Conservation (phyloP, 2,113 vertebrate species). For the Xenus cinereus region DNA sequence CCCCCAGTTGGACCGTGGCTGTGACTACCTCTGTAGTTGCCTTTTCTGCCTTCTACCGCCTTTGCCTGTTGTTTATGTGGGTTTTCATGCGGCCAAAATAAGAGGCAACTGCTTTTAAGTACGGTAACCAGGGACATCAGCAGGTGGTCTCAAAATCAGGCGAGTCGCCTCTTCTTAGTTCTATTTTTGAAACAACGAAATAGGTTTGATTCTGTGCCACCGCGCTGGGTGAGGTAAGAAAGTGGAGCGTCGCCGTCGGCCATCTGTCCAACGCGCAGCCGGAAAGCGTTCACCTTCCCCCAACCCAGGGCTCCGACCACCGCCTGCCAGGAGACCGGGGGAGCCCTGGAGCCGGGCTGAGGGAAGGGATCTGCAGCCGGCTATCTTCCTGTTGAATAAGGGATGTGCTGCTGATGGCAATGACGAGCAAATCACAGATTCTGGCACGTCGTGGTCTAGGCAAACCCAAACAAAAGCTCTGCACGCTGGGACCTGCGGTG, state of each 20-base stretch:
- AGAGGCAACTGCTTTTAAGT: neutral
- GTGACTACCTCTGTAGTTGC: neutral
- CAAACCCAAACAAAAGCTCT: conserved; percentile 2
- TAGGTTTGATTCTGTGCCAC: neutral
- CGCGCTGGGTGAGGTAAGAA: neutral
- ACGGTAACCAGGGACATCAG: neutral
- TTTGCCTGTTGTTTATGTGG: accelerated
- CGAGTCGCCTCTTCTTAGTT: neutral
- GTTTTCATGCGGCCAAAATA: neutral
- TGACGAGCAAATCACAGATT: neutral
- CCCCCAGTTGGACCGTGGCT: neutral
- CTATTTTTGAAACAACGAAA: neutral
- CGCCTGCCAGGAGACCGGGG: neutral
- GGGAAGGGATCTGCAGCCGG: neutral
- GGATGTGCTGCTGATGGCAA: neutral
- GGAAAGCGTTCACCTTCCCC: accelerated
- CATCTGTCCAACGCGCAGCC: neutral
- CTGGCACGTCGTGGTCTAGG: neutral
- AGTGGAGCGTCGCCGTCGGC: neutral
- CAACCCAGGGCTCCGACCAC: neutral
- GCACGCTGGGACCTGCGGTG: neutral
- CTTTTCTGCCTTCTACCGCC: neutral
- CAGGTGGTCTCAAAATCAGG: neutral
- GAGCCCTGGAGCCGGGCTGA: neutral
- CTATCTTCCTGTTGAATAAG: neutral